Evolutionary conservation across 2,113 vertebrate species (phyloP).

Genomic region (Saguinus midas): DNA sequence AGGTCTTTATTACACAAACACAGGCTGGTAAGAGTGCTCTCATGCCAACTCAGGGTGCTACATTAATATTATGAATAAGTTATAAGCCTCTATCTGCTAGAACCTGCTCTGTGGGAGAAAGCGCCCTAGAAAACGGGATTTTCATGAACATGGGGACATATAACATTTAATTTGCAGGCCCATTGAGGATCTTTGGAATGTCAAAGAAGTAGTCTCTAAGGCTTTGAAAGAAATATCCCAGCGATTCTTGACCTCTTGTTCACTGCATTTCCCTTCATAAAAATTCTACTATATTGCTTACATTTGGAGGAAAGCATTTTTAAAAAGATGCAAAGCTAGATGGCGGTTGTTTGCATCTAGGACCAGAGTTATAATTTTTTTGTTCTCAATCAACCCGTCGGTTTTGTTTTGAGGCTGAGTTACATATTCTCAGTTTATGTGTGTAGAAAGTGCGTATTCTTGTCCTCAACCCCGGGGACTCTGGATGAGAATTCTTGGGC

Average conservation of each 20-base stretch:
- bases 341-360: neutral
- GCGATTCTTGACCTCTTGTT: slow-evolving; percentile 45
- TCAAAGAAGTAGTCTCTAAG: neutral
- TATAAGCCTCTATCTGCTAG: neutral
- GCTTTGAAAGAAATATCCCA: slow-evolving; percentile 49
- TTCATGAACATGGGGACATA: neutral
- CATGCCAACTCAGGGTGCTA: neutral
- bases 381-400: neutral
- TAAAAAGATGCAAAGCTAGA: neutral
- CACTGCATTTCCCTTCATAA: neutral
- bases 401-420: neutral
- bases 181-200: neutral
- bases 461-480: neutral
- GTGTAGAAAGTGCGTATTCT: neutral
- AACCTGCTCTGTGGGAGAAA: neutral
- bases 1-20: neutral
- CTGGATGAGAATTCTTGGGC: neutral
- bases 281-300: neutral
- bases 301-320: neutral
- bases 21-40: neutral
- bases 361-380: neutral
- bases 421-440: neutral
- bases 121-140: neutral
- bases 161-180: neutral
- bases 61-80: neutral